Evolutionary conservation across 2,888 invertebrate species (phyloP), one percentile per base, ranked within the genome.

Genomic region (Ditula angustiorana): DNA sequence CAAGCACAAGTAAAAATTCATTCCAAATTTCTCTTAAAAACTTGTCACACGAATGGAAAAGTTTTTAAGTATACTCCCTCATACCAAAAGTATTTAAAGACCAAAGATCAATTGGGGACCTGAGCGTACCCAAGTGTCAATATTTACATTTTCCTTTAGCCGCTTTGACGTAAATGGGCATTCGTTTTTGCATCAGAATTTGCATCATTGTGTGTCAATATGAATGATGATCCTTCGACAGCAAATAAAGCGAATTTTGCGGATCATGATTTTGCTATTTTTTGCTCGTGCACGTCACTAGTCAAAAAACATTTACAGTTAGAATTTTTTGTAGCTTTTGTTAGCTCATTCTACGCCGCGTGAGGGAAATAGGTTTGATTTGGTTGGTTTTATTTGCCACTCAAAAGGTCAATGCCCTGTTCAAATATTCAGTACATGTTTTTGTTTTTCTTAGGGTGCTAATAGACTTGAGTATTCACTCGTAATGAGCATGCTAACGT

Each of bases 91-190:
- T 24, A 7, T 41, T 10, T 10, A 35, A 62, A 28, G 58, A 52
- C 35, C 52, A 58, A 64, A 58, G 63, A 59, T 64, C 44, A 59
- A 59, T n/a, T n/a, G 53, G 46, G 56, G 64, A 67, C 28, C 49
- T 35, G 41, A 74, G 70, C 33, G 49, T 49, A 49, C 50, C 53
- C 11, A 24, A 53, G 53, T 11, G 47, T 23, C 24, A 57, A 73
- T 81, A 75, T 82, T 81, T 79, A 79, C 72, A 70, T 77, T 79
- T 69, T 74, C 72, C 67, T 68, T 74, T 73, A 70, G 68, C 61
- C 44, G 62, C 68, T 52, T 66, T 78, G 79, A 79, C 74, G 80
- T 69, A 73, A 75, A 75, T 69, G 70, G 62, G 61, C 37, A 41
- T 33, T 5, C 13, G 37, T 33, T 56, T 64, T 61, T 57, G 56